Base-by-base conservation (phyloP, 1,140 invertebrate genomes). In the Drosophila baimaii region DNA sequence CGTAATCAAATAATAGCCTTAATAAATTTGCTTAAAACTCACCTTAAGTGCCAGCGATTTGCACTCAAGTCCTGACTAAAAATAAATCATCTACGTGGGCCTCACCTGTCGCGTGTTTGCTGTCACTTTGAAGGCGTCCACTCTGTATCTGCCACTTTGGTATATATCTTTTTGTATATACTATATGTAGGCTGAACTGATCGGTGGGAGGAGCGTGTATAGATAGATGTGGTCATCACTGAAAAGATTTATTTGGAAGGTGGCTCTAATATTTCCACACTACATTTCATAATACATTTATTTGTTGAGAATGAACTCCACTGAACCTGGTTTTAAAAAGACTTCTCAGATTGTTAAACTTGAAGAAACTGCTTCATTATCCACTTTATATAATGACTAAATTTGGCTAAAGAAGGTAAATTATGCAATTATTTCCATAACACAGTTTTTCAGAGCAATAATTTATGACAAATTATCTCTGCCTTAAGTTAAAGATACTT, bases 1-100 rank as follows among this genome's bases (percentile, higher is more conserved):
- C 56, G 49, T 65, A 83, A 83, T 86, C 71, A 82, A 79, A 86
- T 86, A 82, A 86, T 82, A 82, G 79, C 66, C 58, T 72, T 83
- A 83, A 86, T 86, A 86, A 88, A 88, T 88, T 88, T 79, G 68
- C 66, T 57, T 81, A 63, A 78, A 79, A 54, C 49, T 81, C 57
- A 62, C 39, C 64, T 71, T 57, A 69, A 85, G 73, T 85, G 73
- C 68, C 71, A 59, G 35, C 81, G 65, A 83, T 84, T 80, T 83
- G 71, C 77, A 70, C 76, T 76, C 51, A 54, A 44, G 25, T 69
- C 54, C 73, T 58, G 56, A 25, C 46, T 51, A 39, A 35, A 65
- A 54, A 66, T 77, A 74, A 80, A 77, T 68, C 70, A 73, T 73
- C 21, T 64, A 62, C 61, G 52, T 77, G 52, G 77, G 77, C 62